Evolutionary conservation across 2,797 vertebrate genomes (phyloP), one percentile per base, ranked within the genome.

Genomic region (Lepilemur ruficaudatus): DNA sequence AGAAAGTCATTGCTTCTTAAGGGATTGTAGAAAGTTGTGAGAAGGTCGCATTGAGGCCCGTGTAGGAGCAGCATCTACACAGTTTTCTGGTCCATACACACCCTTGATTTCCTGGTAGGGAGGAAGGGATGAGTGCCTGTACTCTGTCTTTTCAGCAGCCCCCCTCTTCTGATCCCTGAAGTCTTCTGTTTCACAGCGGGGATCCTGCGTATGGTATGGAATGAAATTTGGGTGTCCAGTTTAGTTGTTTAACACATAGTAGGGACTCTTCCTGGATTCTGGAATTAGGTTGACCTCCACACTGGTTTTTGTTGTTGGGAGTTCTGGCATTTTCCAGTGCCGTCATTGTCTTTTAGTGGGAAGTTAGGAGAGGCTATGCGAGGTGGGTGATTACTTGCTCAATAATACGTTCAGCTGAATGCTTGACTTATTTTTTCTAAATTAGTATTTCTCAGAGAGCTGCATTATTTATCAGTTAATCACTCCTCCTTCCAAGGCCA

Each of bases 401-500:
- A 57, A 2, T 28, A 30, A 50, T 80, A 18, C 48, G 87, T 94
- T 70, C 52, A 43, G 48, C 78, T 65, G 41, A 94, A 91, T 78
- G 59, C 17, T 76, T 86, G 73, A 30, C 52, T 85, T 92, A n/a
- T 48, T 87, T 96, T 69, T 72, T 92, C 38, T 61, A 43, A 85
- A 79, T 91, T 75, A 61, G 48, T 59, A 43, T 91, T 95, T 96
- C 81, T 52, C 78, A 70, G 67, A 38, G 0, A 23, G 73, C 38
- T 87, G 10, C 41, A 23, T 85, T 97, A 46, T 83, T 91, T 93
- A 88, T 91, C 69, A 59, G 89, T 90, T 59, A 41, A 67, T 85
- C 46, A 3, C 30, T 38, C 22, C 35, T 65, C 59, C 28, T 79
- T 63, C 50, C 63, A 43, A 65, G n/a, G 65, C 25, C 72, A 52